These are phyloP conservation scores for Antigone vipio DNA, from an alignment of 2,113 vertebrate species.

Conservation along the genomic window DNA sequence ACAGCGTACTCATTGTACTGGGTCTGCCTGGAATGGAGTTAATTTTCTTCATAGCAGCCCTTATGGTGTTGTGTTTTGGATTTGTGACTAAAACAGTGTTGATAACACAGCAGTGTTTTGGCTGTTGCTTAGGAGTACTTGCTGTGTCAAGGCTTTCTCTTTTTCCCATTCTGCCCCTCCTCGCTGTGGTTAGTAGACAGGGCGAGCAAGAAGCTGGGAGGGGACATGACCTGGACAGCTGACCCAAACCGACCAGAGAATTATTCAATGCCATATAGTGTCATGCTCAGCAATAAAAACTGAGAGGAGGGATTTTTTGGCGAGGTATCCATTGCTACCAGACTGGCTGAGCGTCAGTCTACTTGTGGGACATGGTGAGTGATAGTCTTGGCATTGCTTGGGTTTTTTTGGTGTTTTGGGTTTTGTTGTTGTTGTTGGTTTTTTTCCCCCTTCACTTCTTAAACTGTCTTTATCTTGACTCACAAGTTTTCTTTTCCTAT, in stretches of 20 bases:
- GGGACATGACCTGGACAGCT: neutral
- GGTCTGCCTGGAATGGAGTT: neutral
- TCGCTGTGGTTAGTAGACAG: neutral
- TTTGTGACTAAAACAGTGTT: neutral
- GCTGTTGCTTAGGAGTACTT: neutral
- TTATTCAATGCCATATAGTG: neutral
- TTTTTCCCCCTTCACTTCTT: neutral
- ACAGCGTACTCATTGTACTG: neutral
- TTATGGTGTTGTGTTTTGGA: neutral
- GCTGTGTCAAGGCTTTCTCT: neutral
- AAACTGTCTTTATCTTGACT: neutral
- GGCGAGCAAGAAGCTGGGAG: neutral
- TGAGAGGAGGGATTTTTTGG: neutral
- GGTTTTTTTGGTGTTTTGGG: neutral
- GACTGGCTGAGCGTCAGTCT: neutral
- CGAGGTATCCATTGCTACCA: neutral
- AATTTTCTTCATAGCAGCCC: neutral
- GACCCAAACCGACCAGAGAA: neutral
- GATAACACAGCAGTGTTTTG: neutral
- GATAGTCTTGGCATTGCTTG: neutral
- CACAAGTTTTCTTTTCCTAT: neutral
- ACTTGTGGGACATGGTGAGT: neutral
- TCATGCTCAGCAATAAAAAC: neutral
- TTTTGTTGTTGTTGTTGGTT: neutral
- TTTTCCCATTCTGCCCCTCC: accelerated